phyloP scores from a whole-genome alignment of 2,113 vertebrate species.

The Leucoraja erinaceus region DNA sequence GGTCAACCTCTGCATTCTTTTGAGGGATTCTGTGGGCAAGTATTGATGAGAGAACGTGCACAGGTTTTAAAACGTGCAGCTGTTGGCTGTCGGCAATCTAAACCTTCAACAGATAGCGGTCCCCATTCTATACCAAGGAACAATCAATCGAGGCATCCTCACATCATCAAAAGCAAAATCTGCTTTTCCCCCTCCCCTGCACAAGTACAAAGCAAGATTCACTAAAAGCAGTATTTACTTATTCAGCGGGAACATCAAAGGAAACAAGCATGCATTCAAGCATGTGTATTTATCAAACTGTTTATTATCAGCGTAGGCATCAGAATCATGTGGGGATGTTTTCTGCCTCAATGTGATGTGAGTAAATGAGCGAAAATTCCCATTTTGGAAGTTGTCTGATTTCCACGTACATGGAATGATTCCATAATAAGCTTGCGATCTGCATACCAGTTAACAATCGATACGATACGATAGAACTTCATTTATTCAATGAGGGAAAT shows the following conservation, averaged over 20 bases:
- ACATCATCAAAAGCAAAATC: not conserved
- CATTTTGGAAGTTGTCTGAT: not conserved
- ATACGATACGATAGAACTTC: too few relatives aligned
- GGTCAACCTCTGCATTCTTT: too few relatives aligned
- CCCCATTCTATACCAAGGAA: not conserved
- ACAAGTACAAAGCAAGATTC: not conserved
- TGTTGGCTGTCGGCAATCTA: not conserved
- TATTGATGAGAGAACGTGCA: not conserved
- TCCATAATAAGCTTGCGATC: not conserved
- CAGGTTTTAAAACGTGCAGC: not conserved
- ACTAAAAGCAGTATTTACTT: not conserved
- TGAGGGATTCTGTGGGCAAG: not conserved
- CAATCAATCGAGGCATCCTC: not conserved
- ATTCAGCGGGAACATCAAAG: slow-evolving; percentile 18
- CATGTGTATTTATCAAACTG: not conserved
- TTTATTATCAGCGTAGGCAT: not conserved
- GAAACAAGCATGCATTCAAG: not conserved
- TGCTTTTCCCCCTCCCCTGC: not conserved
- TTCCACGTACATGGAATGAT: not conserved
- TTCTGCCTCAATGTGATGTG: not conserved
- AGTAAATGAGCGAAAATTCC: not conserved
- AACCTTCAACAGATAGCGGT: not conserved
- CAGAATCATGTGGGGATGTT: not conserved
- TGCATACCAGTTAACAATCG: not conserved
- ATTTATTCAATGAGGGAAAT: too few relatives aligned